Conservation (phyloP, 2,888 invertebrate genomes). For the Schizaphis graminum region DNA sequence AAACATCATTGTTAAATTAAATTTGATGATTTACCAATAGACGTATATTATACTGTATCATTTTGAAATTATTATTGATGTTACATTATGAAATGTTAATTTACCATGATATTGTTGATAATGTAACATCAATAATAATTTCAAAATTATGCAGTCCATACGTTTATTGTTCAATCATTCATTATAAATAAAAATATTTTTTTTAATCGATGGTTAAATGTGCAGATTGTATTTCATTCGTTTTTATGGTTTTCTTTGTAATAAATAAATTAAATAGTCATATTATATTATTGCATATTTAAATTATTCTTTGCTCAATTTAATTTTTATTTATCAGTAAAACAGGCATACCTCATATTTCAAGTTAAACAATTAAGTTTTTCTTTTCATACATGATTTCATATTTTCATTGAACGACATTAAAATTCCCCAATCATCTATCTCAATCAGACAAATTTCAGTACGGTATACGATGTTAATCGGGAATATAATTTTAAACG, state of each 20-base stretch:
- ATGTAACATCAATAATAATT: background rate
- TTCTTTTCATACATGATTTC: background rate
- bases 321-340: background rate
- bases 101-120: background rate
- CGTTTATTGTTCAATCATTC: background rate
- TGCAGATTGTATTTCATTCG: background rate
- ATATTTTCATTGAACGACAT: background rate
- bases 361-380: background rate
- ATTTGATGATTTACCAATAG: background rate
- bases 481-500: background rate
- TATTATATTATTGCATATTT: background rate
- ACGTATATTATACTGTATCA: no score
- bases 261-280: background rate
- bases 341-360: background rate
- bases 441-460: constrained; percentile 7
- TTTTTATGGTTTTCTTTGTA: background rate
- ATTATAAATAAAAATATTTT: background rate
- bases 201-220: background rate
- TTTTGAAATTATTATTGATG: no score
- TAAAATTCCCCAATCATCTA: background rate
- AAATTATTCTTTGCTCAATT: background rate
- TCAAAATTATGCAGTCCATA: background rate
- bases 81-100: no score
- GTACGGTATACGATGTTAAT: background rate
- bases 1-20: background rate